Percentiles rank a stretch among this genome's conserved stretches.
phyloP scores from a whole-genome alignment of 2,797 vertebrate genomes.

The Thalassophryne amazonica region DNA sequence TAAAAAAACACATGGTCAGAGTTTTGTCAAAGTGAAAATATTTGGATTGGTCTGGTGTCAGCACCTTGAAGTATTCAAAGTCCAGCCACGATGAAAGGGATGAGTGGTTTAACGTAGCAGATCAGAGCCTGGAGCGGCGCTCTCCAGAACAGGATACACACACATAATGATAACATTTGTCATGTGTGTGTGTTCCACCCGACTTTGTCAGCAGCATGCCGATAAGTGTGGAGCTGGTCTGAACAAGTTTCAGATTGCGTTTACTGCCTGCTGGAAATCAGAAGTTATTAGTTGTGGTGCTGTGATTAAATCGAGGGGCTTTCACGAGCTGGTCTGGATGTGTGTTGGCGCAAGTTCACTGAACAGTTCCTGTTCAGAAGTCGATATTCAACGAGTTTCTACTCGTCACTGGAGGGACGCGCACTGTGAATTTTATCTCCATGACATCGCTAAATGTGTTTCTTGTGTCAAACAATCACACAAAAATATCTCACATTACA shows the following conservation, averaged over 20 bases:
- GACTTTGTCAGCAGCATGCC: background rate
- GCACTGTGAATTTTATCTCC: background rate
- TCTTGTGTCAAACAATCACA: no score
- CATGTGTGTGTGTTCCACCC: constrained; percentile 1
- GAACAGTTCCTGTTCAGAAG: no score
- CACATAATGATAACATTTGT: background rate
- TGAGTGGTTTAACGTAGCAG: background rate
- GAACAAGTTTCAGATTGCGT: background rate
- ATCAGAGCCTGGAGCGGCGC: background rate
- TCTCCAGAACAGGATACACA: background rate
- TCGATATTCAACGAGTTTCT: no score
- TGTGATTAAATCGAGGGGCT: constrained; percentile 4
- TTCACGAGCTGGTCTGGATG: background rate
- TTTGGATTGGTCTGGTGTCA: constrained; percentile 38
- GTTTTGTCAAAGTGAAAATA: constrained; percentile 33
- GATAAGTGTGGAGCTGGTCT: background rate
- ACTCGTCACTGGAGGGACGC: no score
- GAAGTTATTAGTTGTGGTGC: constrained; percentile 3
- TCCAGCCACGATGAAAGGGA: constrained; percentile 46
- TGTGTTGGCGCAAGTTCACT: no score
- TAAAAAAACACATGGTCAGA: constrained; percentile 29
- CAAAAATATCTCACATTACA: no score
- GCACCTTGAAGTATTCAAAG: constrained; percentile 38
- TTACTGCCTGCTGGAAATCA: background rate
- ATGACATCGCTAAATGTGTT: no score